Base-by-base conservation (phyloP, 2,888 invertebrate species). In the Drosophila demipolita region DNA sequence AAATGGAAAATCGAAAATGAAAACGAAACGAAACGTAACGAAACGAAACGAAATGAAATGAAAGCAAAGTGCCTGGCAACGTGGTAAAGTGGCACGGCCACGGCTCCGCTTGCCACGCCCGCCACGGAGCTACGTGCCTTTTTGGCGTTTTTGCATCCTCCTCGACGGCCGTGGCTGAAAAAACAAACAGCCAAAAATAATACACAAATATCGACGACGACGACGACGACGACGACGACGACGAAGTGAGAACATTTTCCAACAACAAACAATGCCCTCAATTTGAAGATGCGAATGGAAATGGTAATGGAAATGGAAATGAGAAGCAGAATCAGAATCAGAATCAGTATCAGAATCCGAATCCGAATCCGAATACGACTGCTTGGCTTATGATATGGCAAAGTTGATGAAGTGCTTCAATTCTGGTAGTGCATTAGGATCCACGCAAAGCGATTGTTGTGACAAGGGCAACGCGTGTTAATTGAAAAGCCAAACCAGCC, bases 71-170 rank as follows among this genome's bases (percentile, higher is more conserved):
- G 87, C 53, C 81, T 80, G 88, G 75, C 83, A 80, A 87, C 83
- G 83, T 84, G 88, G 88, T 84, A 83, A 88, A 84, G 83, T 84
- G 83, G 69, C 83, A 66, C 33, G 63, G 73, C 86, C 78, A 80
- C 68, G 86, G 82, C 82, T 82, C 80, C 75, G 55, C 63, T 77
- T 69, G 59, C 78, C 35, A 66, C 77, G 35, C 64, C 61, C 75
- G 76, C 75, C 89, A 75, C 78, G 86, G 89, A 78, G 89, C 84
- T 85, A 85, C 85, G 85, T 85, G 85, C 85, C 85, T 86, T 86
- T 88, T 88, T 70, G 77, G 82, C 83, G 72, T 78, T 85, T 85
- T 88, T 80, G 84, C 89, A 86, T 87, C 85, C 84, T 88, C 84
- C 73, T 75, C 74, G 48, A 63, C 63, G 67, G 59, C 45, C 62